These are phyloP conservation scores for Sphaeramia orbicularis DNA, from an alignment of 2,797 vertebrate species.

Conservation along the genomic window DNA sequence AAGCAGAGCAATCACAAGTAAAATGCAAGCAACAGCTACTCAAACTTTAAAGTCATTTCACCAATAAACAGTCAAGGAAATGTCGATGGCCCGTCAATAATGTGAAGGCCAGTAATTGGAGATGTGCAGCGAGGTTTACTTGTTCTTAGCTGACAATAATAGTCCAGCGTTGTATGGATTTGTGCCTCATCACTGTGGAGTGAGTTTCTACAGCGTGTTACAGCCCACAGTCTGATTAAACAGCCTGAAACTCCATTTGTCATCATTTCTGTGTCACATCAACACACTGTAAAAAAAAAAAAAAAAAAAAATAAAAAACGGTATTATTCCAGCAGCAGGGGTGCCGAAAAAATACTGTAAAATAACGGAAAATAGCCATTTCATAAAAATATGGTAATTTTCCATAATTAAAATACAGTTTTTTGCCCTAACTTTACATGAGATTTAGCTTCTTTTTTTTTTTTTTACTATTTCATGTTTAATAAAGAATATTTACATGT, in stretches of 20 bases:
- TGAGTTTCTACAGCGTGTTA: neutral
- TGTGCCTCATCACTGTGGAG: slow-evolving; percentile 29
- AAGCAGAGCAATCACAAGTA: slow-evolving; percentile 3
- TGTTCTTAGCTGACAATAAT: slow-evolving; percentile 53
- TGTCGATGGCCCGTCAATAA: slow-evolving; percentile 63
- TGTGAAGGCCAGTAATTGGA: slow-evolving; percentile 74
- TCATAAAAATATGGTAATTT: too few relatives aligned
- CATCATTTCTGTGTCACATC: slow-evolving; percentile 10
- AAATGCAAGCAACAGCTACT: slow-evolving; percentile 21
- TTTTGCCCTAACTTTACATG: too few relatives aligned
- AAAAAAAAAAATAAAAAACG: too few relatives aligned
- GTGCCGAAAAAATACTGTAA: too few relatives aligned
- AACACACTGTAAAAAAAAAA: slow-evolving; percentile 7
- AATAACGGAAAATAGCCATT: too few relatives aligned
- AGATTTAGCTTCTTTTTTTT: too few relatives aligned
- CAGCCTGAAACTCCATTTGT: slow-evolving; percentile 13
- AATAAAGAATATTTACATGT: too few relatives aligned
- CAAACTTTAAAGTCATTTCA: slow-evolving; percentile 34
- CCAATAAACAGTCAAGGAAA: slow-evolving; percentile 48
- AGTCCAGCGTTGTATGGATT: slow-evolving; percentile 42
- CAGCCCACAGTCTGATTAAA: slow-evolving; percentile 20
- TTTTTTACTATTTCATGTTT: too few relatives aligned
- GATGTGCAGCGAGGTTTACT: slow-evolving; percentile 53
- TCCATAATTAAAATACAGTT: too few relatives aligned
- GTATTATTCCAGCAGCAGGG: too few relatives aligned